A percentile compares a stretch with the other conserved stretches of the same genome.
Evolutionary conservation across 2,797 vertebrate species (phyloP).

Genomic region (Mormyrus proboscirostris): DNA sequence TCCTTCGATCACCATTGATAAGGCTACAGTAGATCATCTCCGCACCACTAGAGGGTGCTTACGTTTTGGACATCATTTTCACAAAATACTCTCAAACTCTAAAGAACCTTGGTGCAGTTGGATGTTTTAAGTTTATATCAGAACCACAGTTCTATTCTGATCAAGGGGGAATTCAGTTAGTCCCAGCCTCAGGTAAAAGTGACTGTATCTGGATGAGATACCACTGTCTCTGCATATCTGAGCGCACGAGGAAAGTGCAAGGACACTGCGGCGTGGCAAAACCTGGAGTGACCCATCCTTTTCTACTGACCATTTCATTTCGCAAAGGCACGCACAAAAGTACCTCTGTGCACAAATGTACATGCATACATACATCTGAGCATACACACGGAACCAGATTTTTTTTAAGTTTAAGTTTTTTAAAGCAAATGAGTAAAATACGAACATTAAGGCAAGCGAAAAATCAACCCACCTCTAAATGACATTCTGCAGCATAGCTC

Average conservation of each 20-base stretch:
- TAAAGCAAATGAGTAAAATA: background rate
- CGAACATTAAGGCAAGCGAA: constrained; percentile 11
- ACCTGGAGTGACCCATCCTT: background rate
- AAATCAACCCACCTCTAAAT: constrained; percentile 2
- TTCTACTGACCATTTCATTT: background rate
- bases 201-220: background rate
- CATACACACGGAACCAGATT: background rate
- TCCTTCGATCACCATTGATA: constrained; percentile 2
- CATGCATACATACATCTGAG: background rate
- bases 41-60: background rate
- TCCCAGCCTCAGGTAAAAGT: background rate
- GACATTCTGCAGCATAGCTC: background rate
- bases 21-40: background rate
- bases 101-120: background rate
- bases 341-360: background rate
- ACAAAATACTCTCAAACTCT: background rate
- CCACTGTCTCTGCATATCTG: background rate
- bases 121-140: background rate
- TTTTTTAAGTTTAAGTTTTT: background rate
- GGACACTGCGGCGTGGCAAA: background rate
- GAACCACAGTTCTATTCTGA: background rate
- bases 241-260: background rate
- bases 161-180: background rate
- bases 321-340: background rate
- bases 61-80: background rate